phyloP scores from a whole-genome alignment of 1,140 invertebrate genomes.

The Atta texana region DNA sequence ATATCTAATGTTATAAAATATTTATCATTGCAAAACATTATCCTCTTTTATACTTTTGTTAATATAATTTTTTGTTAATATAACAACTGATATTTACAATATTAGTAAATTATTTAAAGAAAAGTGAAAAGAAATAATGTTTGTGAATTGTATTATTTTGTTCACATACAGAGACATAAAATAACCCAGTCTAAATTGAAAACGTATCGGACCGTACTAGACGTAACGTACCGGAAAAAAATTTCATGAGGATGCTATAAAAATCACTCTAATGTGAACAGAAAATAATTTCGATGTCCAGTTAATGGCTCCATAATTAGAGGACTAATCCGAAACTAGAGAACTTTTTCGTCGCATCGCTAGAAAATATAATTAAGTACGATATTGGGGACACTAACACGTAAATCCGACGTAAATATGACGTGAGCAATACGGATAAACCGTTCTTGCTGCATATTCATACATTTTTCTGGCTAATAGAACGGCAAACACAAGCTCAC shows the following conservation, averaged over 20 bases:
- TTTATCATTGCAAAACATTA: not conserved
- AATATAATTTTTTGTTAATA: not conserved
- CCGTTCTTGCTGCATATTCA: slow-evolving; percentile 59
- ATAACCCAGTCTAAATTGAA: not conserved
- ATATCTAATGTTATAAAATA: not conserved
- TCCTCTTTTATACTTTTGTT: not conserved
- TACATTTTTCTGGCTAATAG: slow-evolving; percentile 54
- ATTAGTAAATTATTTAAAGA: not conserved
- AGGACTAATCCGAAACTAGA: not conserved
- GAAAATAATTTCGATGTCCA: slow-evolving; percentile 12
- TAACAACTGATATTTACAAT: not conserved
- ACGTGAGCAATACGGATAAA: slow-evolving; percentile 1
- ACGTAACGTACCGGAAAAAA: not conserved
- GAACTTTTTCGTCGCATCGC: not conserved
- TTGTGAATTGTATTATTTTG: not conserved
- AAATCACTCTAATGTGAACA: not conserved
- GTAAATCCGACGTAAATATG: slow-evolving; percentile 26
- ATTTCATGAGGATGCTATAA: not conserved
- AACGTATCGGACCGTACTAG: not conserved
- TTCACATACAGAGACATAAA: not conserved
- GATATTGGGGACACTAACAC: not conserved
- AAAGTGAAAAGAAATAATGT: not conserved
- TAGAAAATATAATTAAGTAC: slow-evolving; percentile 19
- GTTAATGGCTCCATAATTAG: slow-evolving; percentile 12
- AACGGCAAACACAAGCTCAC: slow-evolving; percentile 31